Conservation (phyloP, 1,140 invertebrate genomes). For the Brachionus rotundiformis region DNA sequence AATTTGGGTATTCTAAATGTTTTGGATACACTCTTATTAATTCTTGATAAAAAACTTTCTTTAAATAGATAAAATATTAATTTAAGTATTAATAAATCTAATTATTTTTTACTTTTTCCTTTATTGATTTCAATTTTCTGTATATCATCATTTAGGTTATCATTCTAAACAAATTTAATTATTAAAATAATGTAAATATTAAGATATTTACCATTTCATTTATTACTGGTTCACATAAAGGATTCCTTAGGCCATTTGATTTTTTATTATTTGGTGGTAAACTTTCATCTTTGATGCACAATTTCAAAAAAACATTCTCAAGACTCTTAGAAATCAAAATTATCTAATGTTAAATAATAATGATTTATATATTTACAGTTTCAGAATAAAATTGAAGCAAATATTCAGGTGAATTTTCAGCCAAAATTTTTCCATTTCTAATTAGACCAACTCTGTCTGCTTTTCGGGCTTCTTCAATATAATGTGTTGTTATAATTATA, state of each 20-base stretch:
- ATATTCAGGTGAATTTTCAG: conserved; percentile 83
- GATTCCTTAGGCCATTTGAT: not conserved
- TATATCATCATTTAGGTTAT: conserved; percentile 3
- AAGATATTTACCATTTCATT: not conserved
- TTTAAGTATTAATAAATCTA: not conserved
- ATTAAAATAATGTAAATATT: not conserved
- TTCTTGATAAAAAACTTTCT: conserved; percentile 23
- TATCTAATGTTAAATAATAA: no score
- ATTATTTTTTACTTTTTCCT: not conserved
- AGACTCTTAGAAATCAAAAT: conserved; percentile 71
- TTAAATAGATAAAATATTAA: not conserved
- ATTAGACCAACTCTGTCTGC: conserved; percentile 86
- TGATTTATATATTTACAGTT: conserved; percentile 55
- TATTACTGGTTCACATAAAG: not conserved
- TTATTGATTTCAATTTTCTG: not conserved
- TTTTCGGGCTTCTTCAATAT: conserved; percentile 86
- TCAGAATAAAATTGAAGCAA: conserved; percentile 76
- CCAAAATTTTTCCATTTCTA: conserved; percentile 83
- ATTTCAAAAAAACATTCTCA: conserved; percentile 89
- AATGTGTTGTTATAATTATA: conserved; percentile 89
- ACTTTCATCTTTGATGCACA: conserved; percentile 68
- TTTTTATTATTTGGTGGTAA: conserved; percentile 26
- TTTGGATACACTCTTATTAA: not conserved
- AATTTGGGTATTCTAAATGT: conserved; percentile 42
- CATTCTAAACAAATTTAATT: not conserved